Evolutionary conservation across 2,797 vertebrate genomes (phyloP).

Genomic region (Echeneis naucrates): DNA sequence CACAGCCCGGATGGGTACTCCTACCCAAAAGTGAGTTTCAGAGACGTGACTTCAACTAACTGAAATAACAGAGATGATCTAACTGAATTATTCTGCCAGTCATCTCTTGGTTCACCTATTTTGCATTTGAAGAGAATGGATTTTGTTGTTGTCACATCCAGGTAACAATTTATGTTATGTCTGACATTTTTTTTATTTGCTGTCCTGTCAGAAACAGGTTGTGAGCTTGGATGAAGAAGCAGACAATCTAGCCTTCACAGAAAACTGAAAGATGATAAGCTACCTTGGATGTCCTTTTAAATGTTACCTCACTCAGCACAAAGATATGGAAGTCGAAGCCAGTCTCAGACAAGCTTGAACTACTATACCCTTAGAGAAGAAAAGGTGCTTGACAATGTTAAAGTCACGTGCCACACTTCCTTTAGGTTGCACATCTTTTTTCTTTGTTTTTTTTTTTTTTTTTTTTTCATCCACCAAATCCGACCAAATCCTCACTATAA

Average conservation of each 20-base stretch:
- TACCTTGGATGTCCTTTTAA: conserved; percentile 38
- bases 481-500: conserved; percentile 27
- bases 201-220: conserved; percentile 85
- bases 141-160: background rate
- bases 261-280: conserved; percentile 68
- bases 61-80: background rate
- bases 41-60: background rate
- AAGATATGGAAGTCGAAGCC: conserved; percentile 54
- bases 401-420: conserved; percentile 20
- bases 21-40: conserved; percentile 86
- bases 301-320: conserved; percentile 65
- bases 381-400: conserved; percentile 17
- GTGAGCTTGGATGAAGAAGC: conserved; percentile 89
- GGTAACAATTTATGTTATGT: background rate
- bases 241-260: conserved; percentile 76
- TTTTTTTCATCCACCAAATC: conserved; percentile 20
- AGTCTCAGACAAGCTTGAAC: conserved; percentile 43
- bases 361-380: conserved; percentile 51
- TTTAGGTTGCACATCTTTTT: conserved; percentile 18
- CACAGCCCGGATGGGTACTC: conserved; percentile 88
- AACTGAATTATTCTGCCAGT: background rate
- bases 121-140: too few species aligned
- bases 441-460: conserved; percentile 10
- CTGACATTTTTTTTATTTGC: conserved; percentile 32
- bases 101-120: too few species aligned